A percentile compares a stretch with the other conserved stretches of the same genome.
Evolutionary conservation across 1,140 invertebrate genomes (phyloP).

Genomic region (Drosophila micromelanica): DNA sequence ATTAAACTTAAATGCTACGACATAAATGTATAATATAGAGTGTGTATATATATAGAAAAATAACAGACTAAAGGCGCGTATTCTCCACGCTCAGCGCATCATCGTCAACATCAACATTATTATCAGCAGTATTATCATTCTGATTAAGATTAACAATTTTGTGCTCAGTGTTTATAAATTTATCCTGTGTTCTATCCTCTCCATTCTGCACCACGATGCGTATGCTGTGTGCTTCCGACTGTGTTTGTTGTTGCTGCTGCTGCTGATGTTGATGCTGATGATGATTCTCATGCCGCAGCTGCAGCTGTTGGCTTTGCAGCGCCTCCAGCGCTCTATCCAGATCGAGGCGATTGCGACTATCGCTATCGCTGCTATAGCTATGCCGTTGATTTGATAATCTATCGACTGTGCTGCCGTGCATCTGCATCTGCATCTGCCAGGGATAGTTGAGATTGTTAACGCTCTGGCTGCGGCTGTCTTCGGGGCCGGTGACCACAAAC

Average conservation of each 20-base stretch:
- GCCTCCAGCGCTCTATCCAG: constrained; percentile 67
- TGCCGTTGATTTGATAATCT: constrained; percentile 43
- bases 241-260: background rate
- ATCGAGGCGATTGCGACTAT: constrained; percentile 70
- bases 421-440: constrained; percentile 50
- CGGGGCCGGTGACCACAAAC: constrained; percentile 71
- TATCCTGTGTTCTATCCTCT: constrained; percentile 11
- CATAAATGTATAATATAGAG: constrained; percentile 33
- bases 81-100: constrained; percentile 82
- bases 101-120: constrained; percentile 45
- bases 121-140: constrained; percentile 3
- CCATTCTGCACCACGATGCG: constrained; percentile 57
- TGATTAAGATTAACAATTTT: constrained; percentile 6
- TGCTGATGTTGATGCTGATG: background rate
- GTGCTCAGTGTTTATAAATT: constrained; percentile 17
- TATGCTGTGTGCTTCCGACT: constrained; percentile 21
- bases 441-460: constrained; percentile 68
- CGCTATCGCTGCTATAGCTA: constrained; percentile 70
- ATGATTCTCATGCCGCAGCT: constrained; percentile 55
- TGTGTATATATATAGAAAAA: background rate
- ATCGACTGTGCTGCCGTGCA: constrained; percentile 18
- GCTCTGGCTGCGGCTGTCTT: constrained; percentile 72
- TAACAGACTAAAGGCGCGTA: constrained; percentile 76
- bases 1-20: constrained; percentile 51
- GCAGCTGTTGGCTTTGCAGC: constrained; percentile 55